phyloP scores from a whole-genome alignment of 1,140 invertebrate genomes.

The Cydia pomonella region DNA sequence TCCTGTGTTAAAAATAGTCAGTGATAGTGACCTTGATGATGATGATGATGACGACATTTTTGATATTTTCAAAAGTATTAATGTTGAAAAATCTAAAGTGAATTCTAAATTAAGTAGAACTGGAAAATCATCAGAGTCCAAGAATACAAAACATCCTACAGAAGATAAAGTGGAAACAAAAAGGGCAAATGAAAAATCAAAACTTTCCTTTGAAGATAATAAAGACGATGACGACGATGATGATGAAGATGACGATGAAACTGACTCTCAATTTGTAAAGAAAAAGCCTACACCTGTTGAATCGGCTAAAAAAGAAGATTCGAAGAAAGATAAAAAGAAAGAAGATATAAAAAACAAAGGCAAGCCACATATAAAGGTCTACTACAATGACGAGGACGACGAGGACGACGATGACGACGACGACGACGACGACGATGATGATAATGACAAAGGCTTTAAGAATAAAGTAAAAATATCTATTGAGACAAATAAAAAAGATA shows the following conservation, averaged over 20 bases:
- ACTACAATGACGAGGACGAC: slow-evolving; percentile 36
- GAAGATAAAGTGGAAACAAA: slow-evolving; percentile 27
- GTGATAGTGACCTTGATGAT: slow-evolving; percentile 44
- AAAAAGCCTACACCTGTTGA: slow-evolving; percentile 18
- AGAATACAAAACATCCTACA: background rate
- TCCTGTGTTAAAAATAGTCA: slow-evolving; percentile 39
- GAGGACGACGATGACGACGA: slow-evolving; percentile 26
- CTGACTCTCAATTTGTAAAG: slow-evolving; percentile 30
- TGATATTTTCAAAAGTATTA: slow-evolving; percentile 40
- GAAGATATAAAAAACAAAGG: slow-evolving; percentile 37
- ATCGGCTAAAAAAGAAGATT: slow-evolving; percentile 18
- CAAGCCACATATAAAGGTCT: background rate
- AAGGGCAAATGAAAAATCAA: background rate
- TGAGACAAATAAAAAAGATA: background rate
- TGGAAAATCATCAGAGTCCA: background rate
- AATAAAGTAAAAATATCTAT: background rate
- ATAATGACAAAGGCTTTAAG: background rate
- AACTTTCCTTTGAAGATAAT: slow-evolving; percentile 25
- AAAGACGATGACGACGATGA: slow-evolving; percentile 44
- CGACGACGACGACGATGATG: background rate
- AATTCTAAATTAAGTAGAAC: slow-evolving; percentile 1
- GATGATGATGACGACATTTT: slow-evolving; percentile 40
- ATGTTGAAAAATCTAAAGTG: slow-evolving; percentile 37
- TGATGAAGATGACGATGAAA: slow-evolving; percentile 39
- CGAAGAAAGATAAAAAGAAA: slow-evolving; percentile 35